Evolutionary conservation across 2,888 invertebrate genomes (phyloP), one percentile per base, ranked within the genome.

Genomic region (Thalpophila matura): DNA sequence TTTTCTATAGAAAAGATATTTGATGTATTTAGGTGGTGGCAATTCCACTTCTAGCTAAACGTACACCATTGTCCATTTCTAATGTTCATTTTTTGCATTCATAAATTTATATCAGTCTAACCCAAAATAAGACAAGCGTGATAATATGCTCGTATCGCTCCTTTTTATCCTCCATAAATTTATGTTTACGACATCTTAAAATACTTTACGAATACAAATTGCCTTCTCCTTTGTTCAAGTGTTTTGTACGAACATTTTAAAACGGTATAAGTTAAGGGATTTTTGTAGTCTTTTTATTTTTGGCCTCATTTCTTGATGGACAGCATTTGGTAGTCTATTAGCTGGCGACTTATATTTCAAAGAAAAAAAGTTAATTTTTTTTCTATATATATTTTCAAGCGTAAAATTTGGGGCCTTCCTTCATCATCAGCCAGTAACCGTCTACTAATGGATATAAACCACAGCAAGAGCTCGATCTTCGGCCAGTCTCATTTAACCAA

Each of bases 121-220:
- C 18, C 7, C 3, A 42, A 47, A 46, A 45, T 9, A n/a, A 18
- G 1, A 37, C 29, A 9, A 12, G 20, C 14, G 5, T 33, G 33
- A 55, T 40, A 58, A 45, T 38, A 50, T 31, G 9, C 10, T 7
- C 6, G 38, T 51, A 35, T 35, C 18, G 22, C 51, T 59, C 10
- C 6, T 40, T 43, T 60, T 64, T 24, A 22, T 59, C 40, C 6
- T 29, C 46, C 55, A 50, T 64, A 60, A 61, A 53, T 68, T 59
- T 20, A 12, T 45, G 47, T 75, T 73, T 64, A 59, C 59, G 61
- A 64, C 69, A 64, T 50, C 46, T 64, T 64, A 59, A 75, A 62
- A 35, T 61, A 61, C 42, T 64, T 61, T 55, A 57, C 38, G 63
- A 59, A 55, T 69, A 75, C 64, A 73, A 69, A 64, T 69, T 53